Evolutionary conservation across 30 jellyfish, hydroid and myxozoan species (phyloP).

Genomic region (Cassiopea xamachana): DNA sequence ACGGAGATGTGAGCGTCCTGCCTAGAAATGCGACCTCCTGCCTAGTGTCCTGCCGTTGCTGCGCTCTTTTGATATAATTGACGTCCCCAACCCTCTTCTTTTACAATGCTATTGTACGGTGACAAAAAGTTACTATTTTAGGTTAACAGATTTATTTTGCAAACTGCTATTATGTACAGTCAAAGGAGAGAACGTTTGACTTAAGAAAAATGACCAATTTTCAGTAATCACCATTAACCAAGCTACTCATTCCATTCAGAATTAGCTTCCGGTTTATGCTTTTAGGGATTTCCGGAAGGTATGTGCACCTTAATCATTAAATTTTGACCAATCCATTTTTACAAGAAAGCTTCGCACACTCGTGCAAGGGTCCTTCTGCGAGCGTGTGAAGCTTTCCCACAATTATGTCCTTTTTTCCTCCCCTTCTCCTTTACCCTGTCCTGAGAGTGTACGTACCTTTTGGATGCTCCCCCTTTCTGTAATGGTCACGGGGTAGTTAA

Average conservation of each 20-base stretch:
- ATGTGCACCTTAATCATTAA: neutral
- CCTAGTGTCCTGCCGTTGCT: neutral
- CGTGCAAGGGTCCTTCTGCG: neutral
- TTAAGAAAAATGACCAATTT: neutral
- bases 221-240: neutral
- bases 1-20: neutral
- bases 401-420: neutral
- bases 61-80: conserved; percentile 1
- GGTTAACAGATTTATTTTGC: neutral
- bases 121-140: neutral
- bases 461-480: neutral
- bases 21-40: conserved; percentile 8
- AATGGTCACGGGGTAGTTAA: conserved; percentile 7
- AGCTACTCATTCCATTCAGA: neutral
- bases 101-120: neutral
- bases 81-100: neutral
- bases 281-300: conserved; percentile 3
- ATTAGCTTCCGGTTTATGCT: neutral
- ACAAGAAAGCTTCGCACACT: neutral
- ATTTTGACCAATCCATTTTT: neutral
- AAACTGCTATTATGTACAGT: neutral
- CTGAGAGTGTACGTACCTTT: conserved; percentile 1
- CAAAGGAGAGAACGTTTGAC: conserved; percentile 8
- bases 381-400: neutral
- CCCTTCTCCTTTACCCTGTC: neutral